These are phyloP conservation scores for Smithornis capensis DNA, from an alignment of 2,113 vertebrate species.

Conservation along the genomic window DNA sequence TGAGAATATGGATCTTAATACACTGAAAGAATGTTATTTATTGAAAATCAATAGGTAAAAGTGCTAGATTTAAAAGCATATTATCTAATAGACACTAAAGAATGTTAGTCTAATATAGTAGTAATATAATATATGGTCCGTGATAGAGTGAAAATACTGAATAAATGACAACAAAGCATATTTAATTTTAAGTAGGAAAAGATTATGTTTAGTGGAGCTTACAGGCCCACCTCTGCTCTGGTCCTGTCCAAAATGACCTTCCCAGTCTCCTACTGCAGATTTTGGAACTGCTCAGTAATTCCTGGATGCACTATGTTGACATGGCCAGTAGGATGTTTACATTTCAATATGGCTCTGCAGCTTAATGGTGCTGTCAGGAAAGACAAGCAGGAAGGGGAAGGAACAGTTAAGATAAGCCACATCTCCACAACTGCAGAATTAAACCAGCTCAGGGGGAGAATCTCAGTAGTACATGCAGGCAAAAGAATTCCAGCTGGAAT, in stretches of 20 bases:
- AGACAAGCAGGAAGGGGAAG: conserved; percentile 23
- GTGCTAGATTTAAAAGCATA: not conserved
- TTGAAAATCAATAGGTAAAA: conserved; percentile 8
- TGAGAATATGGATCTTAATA: not conserved
- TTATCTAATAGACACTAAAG: not conserved
- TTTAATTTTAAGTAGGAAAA: not conserved
- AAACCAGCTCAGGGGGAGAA: not conserved
- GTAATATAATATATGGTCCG: not conserved
- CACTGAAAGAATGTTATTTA: not conserved
- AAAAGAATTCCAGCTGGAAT: not conserved
- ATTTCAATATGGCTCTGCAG: not conserved
- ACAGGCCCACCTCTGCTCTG: not conserved
- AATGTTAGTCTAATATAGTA: not conserved
- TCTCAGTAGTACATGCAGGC: not conserved
- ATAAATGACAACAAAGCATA: not conserved
- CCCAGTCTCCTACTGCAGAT: not conserved
- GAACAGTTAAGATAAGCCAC: conserved; percentile 10
- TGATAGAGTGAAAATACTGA: not conserved
- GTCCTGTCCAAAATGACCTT: not conserved
- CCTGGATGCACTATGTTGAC: not conserved
- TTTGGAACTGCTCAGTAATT: not conserved
- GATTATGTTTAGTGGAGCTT: not conserved
- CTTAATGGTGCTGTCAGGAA: not conserved
- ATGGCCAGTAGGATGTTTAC: conserved; percentile 12
- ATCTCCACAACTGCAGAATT: not conserved